Base-by-base conservation (phyloP, 1,140 invertebrate genomes). In the Periplaneta americana region DNA sequence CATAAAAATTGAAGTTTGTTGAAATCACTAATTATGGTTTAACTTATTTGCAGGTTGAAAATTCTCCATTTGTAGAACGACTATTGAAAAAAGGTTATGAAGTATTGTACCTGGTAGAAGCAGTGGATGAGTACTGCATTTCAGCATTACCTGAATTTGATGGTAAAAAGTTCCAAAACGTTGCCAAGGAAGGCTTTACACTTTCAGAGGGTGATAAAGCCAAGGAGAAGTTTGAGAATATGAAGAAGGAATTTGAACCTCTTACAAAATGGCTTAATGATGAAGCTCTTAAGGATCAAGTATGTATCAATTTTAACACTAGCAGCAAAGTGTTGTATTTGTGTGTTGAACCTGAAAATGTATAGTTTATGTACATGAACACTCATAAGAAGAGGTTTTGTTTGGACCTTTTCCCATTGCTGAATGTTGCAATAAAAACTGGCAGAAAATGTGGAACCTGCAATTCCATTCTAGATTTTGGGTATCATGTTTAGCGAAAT, bases 161-260 rank as follows among this genome's bases (percentile, higher is more conserved):
- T 85, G 97, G 97, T 35, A 99, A 99, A 90, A 99, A 99, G 88
- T 99, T 99, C 95, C 98, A 99, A 89, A 99, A 99, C 87, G 97
- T 99, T 37, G 99, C 99, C 82, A 99, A 99, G 88, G 99, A 99
- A 90, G 98, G 98, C 2, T 93, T 99, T 85, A 93, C 94, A 80
- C 87, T 99, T 1, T 94, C 97, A 82, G 97, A 95, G 34, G 77
- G 79, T 92, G 93, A 93, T 31, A 94, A 94, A 82, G 92, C 93
- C 78, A 97, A 98, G 86, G 94, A 97, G 86, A 93, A 92, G 84
- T 90, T 95, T 84, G 97, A 99, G 88, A 91, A 92, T 75, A 85
- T 96, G 33, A 94, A 96, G 85, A 93, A 91, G 83, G 91, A 93
- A 76, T 99, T 95, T 86, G 97, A 99, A 89, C 97, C 98, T 10